phyloP scores from a whole-genome alignment of 2,797 vertebrate species.

The Nothura maculosa region DNA sequence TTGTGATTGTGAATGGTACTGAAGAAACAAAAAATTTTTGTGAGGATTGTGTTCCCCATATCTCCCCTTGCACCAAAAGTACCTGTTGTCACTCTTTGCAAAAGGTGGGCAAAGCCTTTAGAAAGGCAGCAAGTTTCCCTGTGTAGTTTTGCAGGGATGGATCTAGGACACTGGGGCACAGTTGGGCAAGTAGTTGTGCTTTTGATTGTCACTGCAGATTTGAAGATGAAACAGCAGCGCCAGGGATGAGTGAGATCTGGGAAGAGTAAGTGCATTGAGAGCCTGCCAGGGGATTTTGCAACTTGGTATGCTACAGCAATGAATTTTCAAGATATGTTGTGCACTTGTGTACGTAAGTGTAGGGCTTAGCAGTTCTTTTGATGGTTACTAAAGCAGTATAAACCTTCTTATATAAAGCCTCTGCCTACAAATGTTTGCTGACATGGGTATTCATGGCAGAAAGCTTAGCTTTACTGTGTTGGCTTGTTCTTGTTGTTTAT shows the following conservation, averaged over 20 bases:
- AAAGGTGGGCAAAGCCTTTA: background rate
- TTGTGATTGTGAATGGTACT: background rate
- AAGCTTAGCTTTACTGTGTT: background rate
- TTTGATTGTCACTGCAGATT: background rate
- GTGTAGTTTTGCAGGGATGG: background rate
- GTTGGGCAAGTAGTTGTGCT: background rate
- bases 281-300: background rate
- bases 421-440: background rate
- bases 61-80: background rate
- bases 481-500: background rate
- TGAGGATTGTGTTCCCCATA: background rate
- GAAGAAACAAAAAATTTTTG: no score
- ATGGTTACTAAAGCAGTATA: fast-evolving
- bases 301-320: background rate
- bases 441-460: background rate
- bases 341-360: background rate
- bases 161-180: background rate
- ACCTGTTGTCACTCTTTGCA: background rate
- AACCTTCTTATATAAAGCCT: background rate
- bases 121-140: background rate
- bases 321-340: background rate
- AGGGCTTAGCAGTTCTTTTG: background rate
- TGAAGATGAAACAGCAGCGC: background rate
- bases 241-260: background rate
- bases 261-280: background rate